These are phyloP conservation scores for Kradibia gibbosae DNA, from an alignment of 1,140 invertebrate genomes.

Conservation along the genomic window DNA sequence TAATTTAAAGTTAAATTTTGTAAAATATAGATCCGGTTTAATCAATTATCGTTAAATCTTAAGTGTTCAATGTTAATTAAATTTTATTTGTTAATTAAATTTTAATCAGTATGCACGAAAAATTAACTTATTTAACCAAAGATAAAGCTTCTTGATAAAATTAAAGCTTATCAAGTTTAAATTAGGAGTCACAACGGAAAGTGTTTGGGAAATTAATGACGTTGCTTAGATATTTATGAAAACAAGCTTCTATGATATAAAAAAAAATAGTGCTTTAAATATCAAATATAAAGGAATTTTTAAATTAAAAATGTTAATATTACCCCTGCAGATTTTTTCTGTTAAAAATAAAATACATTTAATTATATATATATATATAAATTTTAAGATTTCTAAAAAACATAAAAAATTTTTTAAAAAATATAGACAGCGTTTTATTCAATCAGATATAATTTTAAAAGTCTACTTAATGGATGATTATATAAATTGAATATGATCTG, in stretches of 20 bases:
- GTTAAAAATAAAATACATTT: too few species aligned
- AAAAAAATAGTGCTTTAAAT: too few species aligned
- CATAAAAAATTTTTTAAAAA: too few species aligned
- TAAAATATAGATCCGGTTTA: neutral
- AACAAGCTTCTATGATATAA: too few species aligned
- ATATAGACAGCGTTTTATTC: neutral
- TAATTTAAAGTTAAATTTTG: neutral
- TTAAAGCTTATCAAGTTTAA: constrained; percentile 4
- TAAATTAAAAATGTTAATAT: too few species aligned
- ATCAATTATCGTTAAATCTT: neutral
- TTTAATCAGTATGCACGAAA: neutral
- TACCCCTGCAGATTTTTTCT: too few species aligned
- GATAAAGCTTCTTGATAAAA: neutral
- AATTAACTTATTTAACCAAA: neutral
- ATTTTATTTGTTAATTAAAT: neutral
- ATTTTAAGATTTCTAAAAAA: too few species aligned
- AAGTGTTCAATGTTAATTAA: constrained; percentile 3
- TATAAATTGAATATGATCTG: neutral
- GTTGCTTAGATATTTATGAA: too few species aligned
- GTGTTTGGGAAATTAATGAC: too few species aligned
- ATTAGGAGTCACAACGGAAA: neutral
- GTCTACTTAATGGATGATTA: neutral
- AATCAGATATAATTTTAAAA: neutral
- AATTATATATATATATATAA: too few species aligned
- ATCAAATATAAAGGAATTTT: too few species aligned